Evolutionary conservation across 1,140 invertebrate genomes (phyloP), one percentile per base, ranked within the genome.

Genomic region (Potamilus streckersoni): DNA sequence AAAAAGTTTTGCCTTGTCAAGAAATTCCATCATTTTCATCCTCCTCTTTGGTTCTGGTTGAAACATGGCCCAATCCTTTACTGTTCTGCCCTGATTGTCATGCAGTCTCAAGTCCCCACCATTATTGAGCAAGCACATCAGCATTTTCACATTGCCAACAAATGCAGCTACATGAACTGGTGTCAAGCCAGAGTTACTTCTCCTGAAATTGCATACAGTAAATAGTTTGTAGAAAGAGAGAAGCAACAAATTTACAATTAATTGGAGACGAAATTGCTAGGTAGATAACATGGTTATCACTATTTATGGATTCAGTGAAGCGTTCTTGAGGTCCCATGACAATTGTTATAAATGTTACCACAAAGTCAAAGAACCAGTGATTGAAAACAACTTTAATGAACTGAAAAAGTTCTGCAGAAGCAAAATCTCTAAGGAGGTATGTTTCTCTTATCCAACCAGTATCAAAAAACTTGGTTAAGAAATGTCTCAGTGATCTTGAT

Each of bases 31-130:
- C 78, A 88, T 84, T 69, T 78, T 80, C 61, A 70, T 69, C 65
- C 82, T 73, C 63, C 80, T 83, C 67, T 82, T 83, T 57, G 80
- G 71, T 66, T 87, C 80, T 13, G 68, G 56, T 59, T 89, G 82
- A 12, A 84, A 49, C 4, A 77, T 67, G 17, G 87, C 86, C 87
- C 88, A 91, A 69, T 90, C 87, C 57, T 83, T 81, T 16, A 78
- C 77, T 49, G 77, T 82, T 20, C 82, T 73, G 8, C 83, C 82
- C 56, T 86, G 65, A 59, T 83, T 80, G 78, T 91, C 91, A 80
- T 87, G 87, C 19, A 91, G 80, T 59, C 89, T 73, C 31, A 91
- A 82, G 76, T 91, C 90, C 17, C 90, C 91, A 62, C 90, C 90
- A 49, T 84, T 85, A 71, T 89, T 85, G 11, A 91, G 78, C 49